Percentiles rank a stretch among this genome's conserved stretches.
Evolutionary conservation across 2,113 vertebrate species (phyloP).

Genomic region (Centropus unirufus): DNA sequence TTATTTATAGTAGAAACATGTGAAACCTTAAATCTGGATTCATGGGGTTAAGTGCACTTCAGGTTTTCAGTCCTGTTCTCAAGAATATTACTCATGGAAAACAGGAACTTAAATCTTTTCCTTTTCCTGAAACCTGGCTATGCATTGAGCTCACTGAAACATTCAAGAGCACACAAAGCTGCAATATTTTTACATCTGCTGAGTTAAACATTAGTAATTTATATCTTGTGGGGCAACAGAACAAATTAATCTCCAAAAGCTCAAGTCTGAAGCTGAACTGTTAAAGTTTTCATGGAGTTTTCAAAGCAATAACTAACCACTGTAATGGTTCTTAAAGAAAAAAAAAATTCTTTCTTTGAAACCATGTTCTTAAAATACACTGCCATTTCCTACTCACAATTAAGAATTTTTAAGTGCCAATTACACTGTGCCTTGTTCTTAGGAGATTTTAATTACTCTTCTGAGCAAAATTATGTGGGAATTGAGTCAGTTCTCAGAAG

Average conservation of each 20-base stretch:
- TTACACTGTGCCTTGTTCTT: not conserved
- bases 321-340: not conserved
- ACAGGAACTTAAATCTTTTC: not conserved
- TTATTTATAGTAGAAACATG: not conserved
- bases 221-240: not conserved
- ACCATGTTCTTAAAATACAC: not conserved
- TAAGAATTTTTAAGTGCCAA: slow-evolving; percentile 15
- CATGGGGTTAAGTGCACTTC: not conserved
- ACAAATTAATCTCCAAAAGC: not conserved
- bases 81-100: not conserved
- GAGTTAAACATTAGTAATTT: not conserved
- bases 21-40: not conserved
- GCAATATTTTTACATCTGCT: not conserved
- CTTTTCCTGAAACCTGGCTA: not conserved
- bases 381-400: not conserved
- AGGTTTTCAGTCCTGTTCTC: not conserved
- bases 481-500: slow-evolving; percentile 28
- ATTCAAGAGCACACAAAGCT: not conserved
- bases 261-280: not conserved
- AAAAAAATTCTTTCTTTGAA: not conserved
- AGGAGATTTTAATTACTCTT: slow-evolving; percentile 29
- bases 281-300: not conserved
- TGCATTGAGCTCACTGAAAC: not conserved
- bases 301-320: not conserved
- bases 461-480: not conserved